phyloP scores from a whole-genome alignment of 2,797 vertebrate species.

The Squalus acanthias region DNA sequence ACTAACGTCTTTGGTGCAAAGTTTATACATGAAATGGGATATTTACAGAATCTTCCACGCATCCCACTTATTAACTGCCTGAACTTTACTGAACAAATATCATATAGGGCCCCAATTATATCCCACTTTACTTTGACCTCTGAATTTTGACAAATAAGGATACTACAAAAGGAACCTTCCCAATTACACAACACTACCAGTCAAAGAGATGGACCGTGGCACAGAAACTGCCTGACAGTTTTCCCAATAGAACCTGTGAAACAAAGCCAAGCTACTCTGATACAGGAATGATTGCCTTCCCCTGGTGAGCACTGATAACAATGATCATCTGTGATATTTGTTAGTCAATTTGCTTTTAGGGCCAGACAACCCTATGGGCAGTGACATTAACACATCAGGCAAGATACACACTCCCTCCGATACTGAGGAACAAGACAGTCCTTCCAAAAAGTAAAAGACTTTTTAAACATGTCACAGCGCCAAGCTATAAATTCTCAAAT shows the following conservation, averaged over 20 bases:
- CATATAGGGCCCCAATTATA: no score
- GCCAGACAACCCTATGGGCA: not conserved
- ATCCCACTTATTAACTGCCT: no score
- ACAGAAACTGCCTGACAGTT: not conserved
- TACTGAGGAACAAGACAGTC: not conserved
- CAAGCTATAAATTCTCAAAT: not conserved
- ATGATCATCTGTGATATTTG: not conserved
- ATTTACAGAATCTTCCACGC: no score
- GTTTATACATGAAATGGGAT: no score
- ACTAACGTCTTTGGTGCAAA: no score
- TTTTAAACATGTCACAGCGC: not conserved
- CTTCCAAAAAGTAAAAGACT: not conserved
- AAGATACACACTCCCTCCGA: not conserved
- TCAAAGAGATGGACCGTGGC: not conserved
- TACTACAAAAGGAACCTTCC: no score
- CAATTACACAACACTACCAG: no score
- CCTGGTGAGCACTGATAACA: not conserved
- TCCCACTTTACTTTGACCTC: no score
- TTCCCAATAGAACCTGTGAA: not conserved
- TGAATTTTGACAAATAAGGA: no score
- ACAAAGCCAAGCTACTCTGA: not conserved
- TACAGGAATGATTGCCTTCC: not conserved
- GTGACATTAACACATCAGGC: not conserved
- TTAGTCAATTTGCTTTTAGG: not conserved
- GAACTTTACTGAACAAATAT: no score